A percentile compares a stretch with the other conserved stretches of the same genome.
phyloP scores from a whole-genome alignment of 2,113 vertebrate species.

The Aviceda subcristata region DNA sequence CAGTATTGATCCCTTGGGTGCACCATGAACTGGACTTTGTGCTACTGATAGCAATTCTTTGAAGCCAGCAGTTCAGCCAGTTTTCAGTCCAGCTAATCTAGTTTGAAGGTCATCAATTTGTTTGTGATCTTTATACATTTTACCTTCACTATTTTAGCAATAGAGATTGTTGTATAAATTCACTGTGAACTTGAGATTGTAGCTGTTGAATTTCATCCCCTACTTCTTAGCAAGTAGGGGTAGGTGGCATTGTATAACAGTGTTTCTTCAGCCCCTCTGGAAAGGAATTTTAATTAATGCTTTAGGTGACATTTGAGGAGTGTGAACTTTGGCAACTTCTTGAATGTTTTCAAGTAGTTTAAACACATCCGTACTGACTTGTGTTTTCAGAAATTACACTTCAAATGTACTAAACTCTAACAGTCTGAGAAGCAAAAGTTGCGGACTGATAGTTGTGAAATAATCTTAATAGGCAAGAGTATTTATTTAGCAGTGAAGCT shows the following conservation, averaged over 20 bases:
- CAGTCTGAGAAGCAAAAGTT: background rate
- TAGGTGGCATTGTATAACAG: background rate
- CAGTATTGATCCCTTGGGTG: background rate
- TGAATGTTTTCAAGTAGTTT: background rate
- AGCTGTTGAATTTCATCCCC: background rate
- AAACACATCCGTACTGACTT: background rate
- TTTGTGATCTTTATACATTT: background rate
- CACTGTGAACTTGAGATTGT: background rate
- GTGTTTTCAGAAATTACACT: background rate
- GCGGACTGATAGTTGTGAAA: background rate
- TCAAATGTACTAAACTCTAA: background rate
- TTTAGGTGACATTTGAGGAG: background rate
- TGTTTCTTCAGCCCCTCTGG: background rate
- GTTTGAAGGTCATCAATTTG: background rate
- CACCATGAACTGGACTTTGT: background rate
- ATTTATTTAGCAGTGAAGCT: background rate
- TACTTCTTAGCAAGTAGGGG: background rate
- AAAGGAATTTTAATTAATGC: constrained; percentile 18
- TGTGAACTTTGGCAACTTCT: constrained; percentile 30
- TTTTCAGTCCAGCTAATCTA: rapidly evolving
- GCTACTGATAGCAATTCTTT: background rate
- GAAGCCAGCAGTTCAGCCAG: background rate
- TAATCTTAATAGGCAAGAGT: background rate
- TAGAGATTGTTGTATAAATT: background rate
- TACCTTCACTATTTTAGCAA: background rate